Evolutionary conservation across 2,888 invertebrate genomes (phyloP).

Genomic region (Spicauda simplicius): DNA sequence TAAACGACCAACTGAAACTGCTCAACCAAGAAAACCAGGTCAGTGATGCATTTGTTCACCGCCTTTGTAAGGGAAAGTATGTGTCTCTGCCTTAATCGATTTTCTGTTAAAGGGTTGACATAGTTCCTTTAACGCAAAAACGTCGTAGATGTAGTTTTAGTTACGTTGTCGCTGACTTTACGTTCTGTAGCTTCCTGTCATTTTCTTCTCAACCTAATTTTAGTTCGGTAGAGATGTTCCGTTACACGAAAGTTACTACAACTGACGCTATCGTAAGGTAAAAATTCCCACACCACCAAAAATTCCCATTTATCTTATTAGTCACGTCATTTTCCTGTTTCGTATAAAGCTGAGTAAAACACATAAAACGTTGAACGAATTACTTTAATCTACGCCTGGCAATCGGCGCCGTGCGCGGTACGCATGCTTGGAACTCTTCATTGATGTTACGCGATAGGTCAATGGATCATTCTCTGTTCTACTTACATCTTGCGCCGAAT

Average conservation of each 20-base stretch:
- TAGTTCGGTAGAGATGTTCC: neutral
- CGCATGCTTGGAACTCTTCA: constrained; percentile 57
- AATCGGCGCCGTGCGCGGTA: constrained; percentile 55
- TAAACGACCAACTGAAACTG: constrained; percentile 98
- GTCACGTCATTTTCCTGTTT: constrained; percentile 21
- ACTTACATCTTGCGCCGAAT: constrained; percentile 32
- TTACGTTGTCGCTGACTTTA: constrained; percentile 7
- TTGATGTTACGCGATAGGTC: constrained; percentile 56
- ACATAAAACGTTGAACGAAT: constrained; percentile 37
- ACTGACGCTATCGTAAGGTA: neutral
- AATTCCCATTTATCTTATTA: constrained; percentile 30
- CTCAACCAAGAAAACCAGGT: constrained; percentile 99
- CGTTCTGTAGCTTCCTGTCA: neutral
- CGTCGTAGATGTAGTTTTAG: constrained; percentile 4
- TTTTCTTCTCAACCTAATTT: neutral
- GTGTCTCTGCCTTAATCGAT: constrained; percentile 35
- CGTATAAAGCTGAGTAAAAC: constrained; percentile 23
- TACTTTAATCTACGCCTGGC: constrained; percentile 44
- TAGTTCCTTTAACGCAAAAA: constrained; percentile 16
- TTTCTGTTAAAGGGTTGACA: constrained; percentile 34
- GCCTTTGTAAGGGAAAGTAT: constrained; percentile 31
- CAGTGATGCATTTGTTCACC: constrained; percentile 50
- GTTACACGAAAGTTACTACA: neutral
- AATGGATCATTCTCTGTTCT: constrained; percentile 47
- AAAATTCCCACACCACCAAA: constrained; percentile 23